Percentiles rank a stretch among this genome's conserved stretches.
phyloP scores from a whole-genome alignment of 2,113 vertebrate genomes.

The Scatophagus argus region DNA sequence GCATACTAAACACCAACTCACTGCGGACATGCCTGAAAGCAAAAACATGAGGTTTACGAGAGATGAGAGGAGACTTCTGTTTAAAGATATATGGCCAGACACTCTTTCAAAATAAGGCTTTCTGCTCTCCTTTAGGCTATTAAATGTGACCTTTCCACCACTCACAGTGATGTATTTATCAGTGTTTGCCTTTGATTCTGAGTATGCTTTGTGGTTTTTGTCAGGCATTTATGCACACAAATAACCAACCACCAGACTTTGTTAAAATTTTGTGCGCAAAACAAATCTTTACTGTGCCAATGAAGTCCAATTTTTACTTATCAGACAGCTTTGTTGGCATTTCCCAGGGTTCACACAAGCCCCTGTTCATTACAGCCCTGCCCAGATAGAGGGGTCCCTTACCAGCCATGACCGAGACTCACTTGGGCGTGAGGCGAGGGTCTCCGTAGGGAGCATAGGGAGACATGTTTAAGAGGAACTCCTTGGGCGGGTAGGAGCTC shows the following conservation, averaged over 20 bases:
- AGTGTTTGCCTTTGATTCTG: conserved; percentile 11
- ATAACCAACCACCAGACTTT: not conserved
- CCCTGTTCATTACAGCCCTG: conserved; percentile 75
- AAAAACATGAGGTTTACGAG: conserved; percentile 69
- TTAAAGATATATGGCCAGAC: conserved; percentile 54
- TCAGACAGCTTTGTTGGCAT: not conserved
- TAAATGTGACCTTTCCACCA: conserved; percentile 48
- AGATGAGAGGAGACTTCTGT: conserved; percentile 59
- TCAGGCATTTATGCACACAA: conserved; percentile 21
- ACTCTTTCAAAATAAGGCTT: conserved; percentile 50
- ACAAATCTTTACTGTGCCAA: not conserved
- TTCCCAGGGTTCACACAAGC: conserved; percentile 31
- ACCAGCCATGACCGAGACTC: conserved; percentile 90
- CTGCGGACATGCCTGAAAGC: conserved; percentile 54
- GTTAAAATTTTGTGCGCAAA: not conserved
- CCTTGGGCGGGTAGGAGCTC: conserved; percentile 99
- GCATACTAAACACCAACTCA: conserved; percentile 73
- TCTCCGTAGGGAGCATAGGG: conserved; percentile 99
- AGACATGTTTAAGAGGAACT: conserved; percentile 99
- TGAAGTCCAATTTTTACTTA: not conserved
- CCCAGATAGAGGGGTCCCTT: conserved; percentile 76
- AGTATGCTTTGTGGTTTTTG: conserved; percentile 18
- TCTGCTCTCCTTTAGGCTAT: conserved; percentile 28
- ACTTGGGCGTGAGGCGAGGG: conserved; percentile 99
- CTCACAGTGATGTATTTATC: conserved; percentile 35